phyloP scores from a whole-genome alignment of 2,113 vertebrate species.

The Typhlomys cinereus region DNA sequence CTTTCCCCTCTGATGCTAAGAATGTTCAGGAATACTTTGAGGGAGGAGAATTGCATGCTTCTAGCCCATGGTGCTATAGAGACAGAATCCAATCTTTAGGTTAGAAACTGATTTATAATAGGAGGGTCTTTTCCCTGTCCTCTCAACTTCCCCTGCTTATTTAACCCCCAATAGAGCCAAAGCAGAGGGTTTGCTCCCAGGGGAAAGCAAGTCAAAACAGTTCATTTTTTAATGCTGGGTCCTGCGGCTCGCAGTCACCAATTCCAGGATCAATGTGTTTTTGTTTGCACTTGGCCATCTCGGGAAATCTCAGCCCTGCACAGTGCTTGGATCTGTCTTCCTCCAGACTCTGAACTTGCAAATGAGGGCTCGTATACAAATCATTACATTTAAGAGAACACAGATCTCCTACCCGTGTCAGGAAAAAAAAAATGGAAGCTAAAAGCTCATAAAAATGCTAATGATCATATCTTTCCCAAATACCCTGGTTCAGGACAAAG shows the following conservation, averaged over 20 bases:
- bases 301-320: constrained; percentile 69
- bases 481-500: constrained; percentile 32
- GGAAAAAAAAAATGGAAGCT: constrained; percentile 69
- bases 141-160: fast-evolving
- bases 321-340: constrained; percentile 72
- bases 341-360: constrained; percentile 64
- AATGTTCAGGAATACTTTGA: not conserved
- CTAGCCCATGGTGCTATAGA: not conserved
- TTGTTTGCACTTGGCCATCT: constrained; percentile 62
- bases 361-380: constrained; percentile 73
- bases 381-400: constrained; percentile 74
- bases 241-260: constrained; percentile 57
- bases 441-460: constrained; percentile 79
- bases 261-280: constrained; percentile 70
- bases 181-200: not conserved
- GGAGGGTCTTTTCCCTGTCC: fast-evolving
- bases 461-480: constrained; percentile 67
- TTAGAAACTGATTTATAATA: not conserved
- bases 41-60: not conserved
- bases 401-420: constrained; percentile 72
- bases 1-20: not conserved
- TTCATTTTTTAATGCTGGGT: not conserved
- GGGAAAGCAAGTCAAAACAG: constrained; percentile 62
- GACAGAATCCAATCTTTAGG: not conserved
- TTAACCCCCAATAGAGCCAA: not conserved